Percentiles rank a stretch among this genome's conserved stretches.
Evolutionary conservation across 1,140 invertebrate species (phyloP).

Genomic region (Daktulosphaira vitifoliae): DNA sequence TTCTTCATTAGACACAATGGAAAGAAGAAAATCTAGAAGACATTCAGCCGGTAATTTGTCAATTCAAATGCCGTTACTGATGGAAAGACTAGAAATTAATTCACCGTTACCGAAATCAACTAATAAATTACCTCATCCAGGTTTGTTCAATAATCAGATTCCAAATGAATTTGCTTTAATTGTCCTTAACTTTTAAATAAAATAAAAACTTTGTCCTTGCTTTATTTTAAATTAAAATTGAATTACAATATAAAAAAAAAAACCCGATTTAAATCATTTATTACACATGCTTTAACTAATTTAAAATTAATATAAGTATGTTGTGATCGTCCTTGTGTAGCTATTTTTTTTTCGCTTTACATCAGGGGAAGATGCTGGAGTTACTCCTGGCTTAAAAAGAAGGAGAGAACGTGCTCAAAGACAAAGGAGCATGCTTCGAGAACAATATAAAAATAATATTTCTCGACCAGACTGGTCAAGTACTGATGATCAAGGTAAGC

Average conservation of each 20-base stretch:
- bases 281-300: too few species aligned
- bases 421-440: constrained; percentile 45
- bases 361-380: constrained; percentile 47
- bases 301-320: too few species aligned
- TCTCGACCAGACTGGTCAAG: constrained; percentile 30
- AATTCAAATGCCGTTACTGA: constrained; percentile 26
- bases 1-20: constrained; percentile 48
- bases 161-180: neutral
- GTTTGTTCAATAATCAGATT: neutral
- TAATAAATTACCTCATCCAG: constrained; percentile 22
- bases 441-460: constrained; percentile 33
- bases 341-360: constrained; percentile 36
- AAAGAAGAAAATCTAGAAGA: constrained; percentile 64
- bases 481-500: constrained; percentile 30
- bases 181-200: too few species aligned
- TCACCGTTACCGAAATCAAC: constrained; percentile 5
- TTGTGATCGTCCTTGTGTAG: constrained; percentile 11
- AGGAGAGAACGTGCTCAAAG: constrained; percentile 66
- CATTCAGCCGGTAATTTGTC: constrained; percentile 50
- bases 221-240: too few species aligned
- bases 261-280: too few species aligned
- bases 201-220: too few species aligned
- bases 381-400: constrained; percentile 63
- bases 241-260: too few species aligned
- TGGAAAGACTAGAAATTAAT: constrained; percentile 29